Conservation (phyloP, 2,888 invertebrate genomes). For the Apodemia duryi region DNA sequence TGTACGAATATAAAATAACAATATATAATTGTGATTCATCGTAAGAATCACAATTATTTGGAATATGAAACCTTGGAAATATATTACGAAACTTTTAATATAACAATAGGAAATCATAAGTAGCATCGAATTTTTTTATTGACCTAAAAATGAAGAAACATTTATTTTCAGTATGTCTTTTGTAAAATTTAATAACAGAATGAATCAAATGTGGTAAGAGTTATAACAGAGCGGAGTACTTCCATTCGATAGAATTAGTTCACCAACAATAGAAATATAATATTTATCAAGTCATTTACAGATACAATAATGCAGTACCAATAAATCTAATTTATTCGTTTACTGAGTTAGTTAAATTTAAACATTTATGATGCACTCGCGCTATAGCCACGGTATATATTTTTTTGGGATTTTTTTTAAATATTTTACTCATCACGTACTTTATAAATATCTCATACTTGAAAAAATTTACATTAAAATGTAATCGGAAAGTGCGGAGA, state of each 20-base stretch:
- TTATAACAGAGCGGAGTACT: conserved; percentile 72
- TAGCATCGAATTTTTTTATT: too few species aligned
- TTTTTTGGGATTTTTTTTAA: conserved; percentile 62
- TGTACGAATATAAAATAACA: too few species aligned
- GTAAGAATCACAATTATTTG: too few species aligned
- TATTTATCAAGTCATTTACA: conserved; percentile 76
- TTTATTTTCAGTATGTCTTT: conserved; percentile 85
- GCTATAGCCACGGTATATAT: conserved; percentile 51
- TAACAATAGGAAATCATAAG: too few species aligned
- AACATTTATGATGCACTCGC: conserved; percentile 51
- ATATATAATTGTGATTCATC: too few species aligned
- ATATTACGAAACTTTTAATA: too few species aligned
- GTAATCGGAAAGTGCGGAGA: conserved; percentile 62
- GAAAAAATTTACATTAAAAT: conserved; percentile 76
- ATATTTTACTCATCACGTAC: conserved; percentile 72
- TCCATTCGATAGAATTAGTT: conserved; percentile 69
- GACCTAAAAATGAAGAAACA: conserved; percentile 87
- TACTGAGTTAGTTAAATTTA: conserved; percentile 69
- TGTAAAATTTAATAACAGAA: conserved; percentile 81
- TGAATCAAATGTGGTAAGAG: conserved; percentile 73
- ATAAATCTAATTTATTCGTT: conserved; percentile 76
- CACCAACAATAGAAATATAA: conserved; percentile 77
- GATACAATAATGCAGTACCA: conserved; percentile 73
- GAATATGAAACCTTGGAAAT: too few species aligned
- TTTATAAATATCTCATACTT: conserved; percentile 77